A percentile compares a stretch with the other conserved stretches of the same genome.
phyloP scores from a whole-genome alignment of 2,888 invertebrate species.

The Chesias legatella region DNA sequence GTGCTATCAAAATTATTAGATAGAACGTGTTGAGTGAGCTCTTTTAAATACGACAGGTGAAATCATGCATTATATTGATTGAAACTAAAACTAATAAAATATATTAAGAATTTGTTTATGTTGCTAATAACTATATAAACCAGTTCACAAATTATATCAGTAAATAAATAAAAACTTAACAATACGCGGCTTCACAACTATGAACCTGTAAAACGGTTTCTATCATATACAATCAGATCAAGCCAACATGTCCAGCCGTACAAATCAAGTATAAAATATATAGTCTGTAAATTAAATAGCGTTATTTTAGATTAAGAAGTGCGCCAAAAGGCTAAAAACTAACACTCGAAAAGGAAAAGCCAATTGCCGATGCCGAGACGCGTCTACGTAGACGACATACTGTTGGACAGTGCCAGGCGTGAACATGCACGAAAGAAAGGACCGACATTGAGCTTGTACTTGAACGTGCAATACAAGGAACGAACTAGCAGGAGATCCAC shows the following conservation, averaged over 20 bases:
- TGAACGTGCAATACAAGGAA: conserved; percentile 12
- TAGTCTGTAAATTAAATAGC: conserved; percentile 20
- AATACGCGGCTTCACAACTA: conserved; percentile 19
- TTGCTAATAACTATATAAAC: too few species aligned
- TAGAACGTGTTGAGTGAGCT: conserved; percentile 7
- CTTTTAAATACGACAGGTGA: conserved; percentile 2
- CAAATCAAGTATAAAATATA: conserved; percentile 22
- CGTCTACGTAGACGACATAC: conserved; percentile 12
- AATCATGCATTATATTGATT: conserved; percentile 7
- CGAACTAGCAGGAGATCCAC: conserved; percentile 8
- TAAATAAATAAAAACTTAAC: conserved; percentile 18
- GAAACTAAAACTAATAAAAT: too few species aligned
- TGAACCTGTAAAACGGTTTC: conserved; percentile 17
- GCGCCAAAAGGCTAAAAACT: conserved; percentile 18
- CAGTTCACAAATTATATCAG: conserved; percentile 17
- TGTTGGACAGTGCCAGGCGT: conserved; percentile 11
- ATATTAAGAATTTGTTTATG: too few species aligned
- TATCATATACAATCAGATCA: conserved; percentile 24
- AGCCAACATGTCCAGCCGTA: conserved; percentile 30
- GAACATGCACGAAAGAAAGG: conserved; percentile 16
- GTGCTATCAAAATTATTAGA: conserved; percentile 9
- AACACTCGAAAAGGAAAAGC: conserved; percentile 11
- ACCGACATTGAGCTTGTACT: conserved; percentile 5
- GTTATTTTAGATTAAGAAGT: conserved; percentile 23
- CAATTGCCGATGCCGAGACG: conserved; percentile 1